These are phyloP conservation scores for Tapera naevia DNA, from an alignment of 2,797 vertebrate genomes.

Conservation along the genomic window DNA sequence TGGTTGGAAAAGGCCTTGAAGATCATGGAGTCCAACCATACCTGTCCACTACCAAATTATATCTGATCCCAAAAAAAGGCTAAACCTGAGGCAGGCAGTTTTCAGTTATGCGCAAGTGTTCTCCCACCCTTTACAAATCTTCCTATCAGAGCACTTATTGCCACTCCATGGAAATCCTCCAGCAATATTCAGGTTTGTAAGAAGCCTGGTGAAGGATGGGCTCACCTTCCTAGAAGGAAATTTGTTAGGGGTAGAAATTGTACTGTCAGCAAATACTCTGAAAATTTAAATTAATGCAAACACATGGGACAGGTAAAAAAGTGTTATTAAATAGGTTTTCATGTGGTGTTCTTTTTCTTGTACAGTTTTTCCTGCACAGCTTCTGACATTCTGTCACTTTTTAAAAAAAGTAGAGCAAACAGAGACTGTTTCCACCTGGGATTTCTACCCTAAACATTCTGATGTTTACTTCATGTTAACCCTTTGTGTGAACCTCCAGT, in stretches of 20 bases:
- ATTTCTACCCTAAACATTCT: background rate
- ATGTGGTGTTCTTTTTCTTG: background rate
- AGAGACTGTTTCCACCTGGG: fast-evolving
- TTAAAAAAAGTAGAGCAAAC: background rate
- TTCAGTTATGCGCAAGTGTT: background rate
- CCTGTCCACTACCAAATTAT: too few relatives aligned
- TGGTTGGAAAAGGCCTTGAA: too few relatives aligned
- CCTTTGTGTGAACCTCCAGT: background rate
- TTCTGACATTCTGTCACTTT: background rate
- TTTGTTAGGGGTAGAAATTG: background rate
- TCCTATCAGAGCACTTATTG: background rate
- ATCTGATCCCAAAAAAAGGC: background rate
- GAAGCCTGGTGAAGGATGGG: background rate
- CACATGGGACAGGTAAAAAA: background rate
- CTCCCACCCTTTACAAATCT: background rate
- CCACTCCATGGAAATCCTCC: background rate
- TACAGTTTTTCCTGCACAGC: background rate
- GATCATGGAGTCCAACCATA: too few relatives aligned
- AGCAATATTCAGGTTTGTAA: background rate
- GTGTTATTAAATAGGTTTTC: background rate
- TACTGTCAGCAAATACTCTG: background rate
- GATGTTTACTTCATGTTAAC: background rate
- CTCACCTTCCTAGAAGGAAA: background rate
- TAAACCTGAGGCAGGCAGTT: background rate
- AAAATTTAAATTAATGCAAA: background rate